phyloP scores from a whole-genome alignment of 2,797 vertebrate genomes.

The Buceros bicornis region DNA sequence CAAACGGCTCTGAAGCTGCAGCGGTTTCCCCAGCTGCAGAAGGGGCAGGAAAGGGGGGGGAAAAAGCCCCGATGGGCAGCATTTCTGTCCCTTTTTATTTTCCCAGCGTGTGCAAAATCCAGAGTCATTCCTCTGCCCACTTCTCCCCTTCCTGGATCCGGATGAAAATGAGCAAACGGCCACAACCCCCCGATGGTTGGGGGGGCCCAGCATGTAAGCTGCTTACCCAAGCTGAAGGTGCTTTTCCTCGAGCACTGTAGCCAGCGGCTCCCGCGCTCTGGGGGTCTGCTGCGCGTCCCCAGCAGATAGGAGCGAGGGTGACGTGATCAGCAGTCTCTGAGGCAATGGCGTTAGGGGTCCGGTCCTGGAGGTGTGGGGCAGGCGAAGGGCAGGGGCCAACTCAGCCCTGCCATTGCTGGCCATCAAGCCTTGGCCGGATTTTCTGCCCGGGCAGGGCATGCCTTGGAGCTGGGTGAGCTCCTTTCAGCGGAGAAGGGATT shows the following conservation, averaged over 20 bases:
- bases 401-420: background rate
- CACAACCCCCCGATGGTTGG: background rate
- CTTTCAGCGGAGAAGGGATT: background rate
- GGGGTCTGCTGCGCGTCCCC: background rate
- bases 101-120: background rate
- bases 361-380: background rate
- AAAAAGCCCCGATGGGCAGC: background rate
- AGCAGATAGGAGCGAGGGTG: background rate
- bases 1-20: background rate
- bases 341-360: background rate
- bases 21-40: constrained; percentile 52
- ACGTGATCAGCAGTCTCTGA: background rate
- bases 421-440: rapidly evolving
- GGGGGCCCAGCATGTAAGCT: background rate
- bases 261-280: background rate
- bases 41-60: background rate
- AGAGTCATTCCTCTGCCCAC: background rate
- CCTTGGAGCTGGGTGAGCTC: background rate
- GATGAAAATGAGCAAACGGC: background rate
- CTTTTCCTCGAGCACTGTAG: background rate
- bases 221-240: background rate
- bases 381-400: background rate
- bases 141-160: background rate
- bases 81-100: constrained; percentile 34
- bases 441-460: background rate